Percentiles rank a stretch among this genome's conserved stretches.
phyloP scores from a whole-genome alignment of 2,797 vertebrate species.

The Spheniscus humboldti region DNA sequence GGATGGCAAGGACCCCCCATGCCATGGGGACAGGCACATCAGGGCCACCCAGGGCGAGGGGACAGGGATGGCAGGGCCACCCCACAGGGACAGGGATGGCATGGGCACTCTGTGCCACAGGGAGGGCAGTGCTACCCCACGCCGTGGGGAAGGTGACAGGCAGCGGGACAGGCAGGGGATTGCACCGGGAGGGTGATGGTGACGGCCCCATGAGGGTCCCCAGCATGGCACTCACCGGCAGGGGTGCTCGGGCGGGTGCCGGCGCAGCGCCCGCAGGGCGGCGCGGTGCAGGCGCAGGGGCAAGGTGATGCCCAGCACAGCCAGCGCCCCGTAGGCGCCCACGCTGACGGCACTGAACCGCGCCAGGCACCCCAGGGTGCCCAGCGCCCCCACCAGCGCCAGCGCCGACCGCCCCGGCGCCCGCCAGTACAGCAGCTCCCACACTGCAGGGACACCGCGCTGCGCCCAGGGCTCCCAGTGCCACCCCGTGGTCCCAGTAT shows the following conservation, averaged over 20 bases:
- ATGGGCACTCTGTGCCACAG: too few relatives aligned
- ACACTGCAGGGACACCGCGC: conserved; percentile 50
- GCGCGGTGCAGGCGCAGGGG: conserved; percentile 85
- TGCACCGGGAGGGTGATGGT: neutral
- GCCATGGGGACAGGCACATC: too few relatives aligned
- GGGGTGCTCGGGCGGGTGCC: conserved; percentile 73
- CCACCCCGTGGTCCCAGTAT: neutral
- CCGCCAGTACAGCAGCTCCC: conserved; percentile 91
- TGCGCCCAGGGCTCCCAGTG: neutral
- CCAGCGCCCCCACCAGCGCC: conserved; percentile 83
- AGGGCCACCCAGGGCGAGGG: too few relatives aligned
- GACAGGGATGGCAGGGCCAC: neutral
- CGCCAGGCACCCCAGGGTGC: conserved; percentile 85
- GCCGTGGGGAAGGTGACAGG: accelerated
- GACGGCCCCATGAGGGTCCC: neutral
- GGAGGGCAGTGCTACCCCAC: conserved; percentile 69
- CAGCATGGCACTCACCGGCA: conserved; percentile 80
- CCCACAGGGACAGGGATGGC: neutral
- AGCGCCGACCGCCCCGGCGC: conserved; percentile 79
- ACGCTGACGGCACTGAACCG: conserved; percentile 91
- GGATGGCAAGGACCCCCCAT: too few relatives aligned
- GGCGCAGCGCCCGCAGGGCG: conserved; percentile 77
- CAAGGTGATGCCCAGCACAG: conserved; percentile 82
- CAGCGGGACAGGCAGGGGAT: too few relatives aligned
- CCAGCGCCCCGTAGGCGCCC: conserved; percentile 80